Evolutionary conservation across 2,113 vertebrate species (phyloP).

Genomic region (Hiodon tergisus): DNA sequence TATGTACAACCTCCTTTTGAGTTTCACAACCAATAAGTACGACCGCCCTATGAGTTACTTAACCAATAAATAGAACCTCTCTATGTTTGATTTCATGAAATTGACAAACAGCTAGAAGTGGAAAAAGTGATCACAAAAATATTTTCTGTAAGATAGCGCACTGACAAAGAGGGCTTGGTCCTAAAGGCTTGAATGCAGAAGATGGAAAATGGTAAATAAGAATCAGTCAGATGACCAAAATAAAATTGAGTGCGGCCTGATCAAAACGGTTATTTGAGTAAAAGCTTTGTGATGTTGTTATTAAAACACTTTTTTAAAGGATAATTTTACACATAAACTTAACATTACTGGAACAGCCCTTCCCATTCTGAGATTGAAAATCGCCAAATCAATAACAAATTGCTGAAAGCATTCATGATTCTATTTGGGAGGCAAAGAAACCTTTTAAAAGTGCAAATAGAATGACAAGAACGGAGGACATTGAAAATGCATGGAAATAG

Average conservation of each 20-base stretch:
- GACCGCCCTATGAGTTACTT: too few relatives aligned
- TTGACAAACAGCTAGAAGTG: not conserved
- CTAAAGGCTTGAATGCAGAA: too few relatives aligned
- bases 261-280: too few relatives aligned
- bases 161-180: too few relatives aligned
- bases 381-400: slow-evolving; percentile 73
- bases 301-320: slow-evolving; percentile 65
- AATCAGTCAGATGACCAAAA: too few relatives aligned
- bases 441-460: slow-evolving; percentile 40
- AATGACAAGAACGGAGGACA: slow-evolving; percentile 73
- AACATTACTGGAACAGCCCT: slow-evolving; percentile 69
- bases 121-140: not conserved
- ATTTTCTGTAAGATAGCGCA: too few relatives aligned
- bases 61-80: too few relatives aligned
- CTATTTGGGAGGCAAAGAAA: slow-evolving; percentile 69
- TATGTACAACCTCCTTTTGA: too few relatives aligned
- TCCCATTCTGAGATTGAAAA: slow-evolving; percentile 66
- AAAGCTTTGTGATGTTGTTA: not conserved
- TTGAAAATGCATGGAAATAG: slow-evolving; percentile 66
- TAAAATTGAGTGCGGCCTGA: too few relatives aligned
- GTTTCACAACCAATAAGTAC: too few relatives aligned
- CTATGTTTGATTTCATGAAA: not conserved
- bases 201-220: too few relatives aligned
- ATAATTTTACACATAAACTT: slow-evolving; percentile 72
- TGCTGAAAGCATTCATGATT: slow-evolving; percentile 78